Base-by-base conservation (phyloP, 2,113 vertebrate species). In the Perca fluviatilis region DNA sequence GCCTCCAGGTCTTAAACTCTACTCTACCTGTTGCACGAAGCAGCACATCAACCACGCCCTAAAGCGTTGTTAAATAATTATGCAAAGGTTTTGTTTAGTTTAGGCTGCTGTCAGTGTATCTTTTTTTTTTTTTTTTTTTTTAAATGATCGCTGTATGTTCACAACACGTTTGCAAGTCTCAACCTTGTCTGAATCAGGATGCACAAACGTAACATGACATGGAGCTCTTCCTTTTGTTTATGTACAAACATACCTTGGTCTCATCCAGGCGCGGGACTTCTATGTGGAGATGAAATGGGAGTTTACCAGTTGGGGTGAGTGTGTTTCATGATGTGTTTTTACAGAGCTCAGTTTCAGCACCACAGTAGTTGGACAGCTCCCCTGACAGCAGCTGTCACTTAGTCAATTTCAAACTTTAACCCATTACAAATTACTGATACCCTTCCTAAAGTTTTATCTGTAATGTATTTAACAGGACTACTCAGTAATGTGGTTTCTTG, bases 251-350 rank as follows among this genome's bases (percentile, higher is more conserved):
- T 47, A 18, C 18, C 7, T 65, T 15, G 30, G 4, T 86, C 18
- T 78, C 21, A 83, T 93, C 4, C 88, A 99, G 98, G 97, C 97
- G 0, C 95, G 94, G 0, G 97, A 99, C 90, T 99, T 99, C 94
- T 99, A 99, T 9, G 97, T 99, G 93, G 98, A 99, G 91, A 99
- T 99, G 98, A 99, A 99, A 83, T 98, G 98, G 98, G 98, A 99
- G 88, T 99, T 99, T 91, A 98, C 97, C 40, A 99, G 98, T 90
- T 99, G 98, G 98, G 98, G 98, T 98, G 93, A 97, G 97, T 85
- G 0, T 54, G 18, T 66, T 70, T 74, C 16, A 33, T 30, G 10
- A 21, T 64, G 50, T 73, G 21, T 84, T 63, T 73, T 53, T 21
- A 78, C 74, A 50, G 8, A 71, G 83, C 79, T 91, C 77, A 51